Conservation (phyloP, 2,113 vertebrate genomes). For the Castor canadensis region DNA sequence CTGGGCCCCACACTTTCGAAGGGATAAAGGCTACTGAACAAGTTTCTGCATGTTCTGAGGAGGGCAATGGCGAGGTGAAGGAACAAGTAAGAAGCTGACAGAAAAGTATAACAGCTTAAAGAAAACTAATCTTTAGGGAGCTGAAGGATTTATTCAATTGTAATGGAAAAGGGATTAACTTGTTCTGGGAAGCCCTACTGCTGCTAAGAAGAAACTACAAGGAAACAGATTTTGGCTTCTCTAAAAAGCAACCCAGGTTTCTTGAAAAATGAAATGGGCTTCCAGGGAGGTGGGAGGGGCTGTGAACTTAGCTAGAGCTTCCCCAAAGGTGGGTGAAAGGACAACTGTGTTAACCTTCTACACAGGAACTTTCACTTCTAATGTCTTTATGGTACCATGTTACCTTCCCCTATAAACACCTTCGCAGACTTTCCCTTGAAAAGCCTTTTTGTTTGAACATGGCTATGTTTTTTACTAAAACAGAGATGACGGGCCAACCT, state of each 20-base stretch:
- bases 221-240: not conserved
- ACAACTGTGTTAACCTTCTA: not conserved
- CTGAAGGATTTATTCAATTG: constrained; percentile 1
- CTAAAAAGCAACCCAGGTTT: not conserved
- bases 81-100: not conserved
- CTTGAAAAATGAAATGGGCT: not conserved
- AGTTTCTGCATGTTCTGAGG: not conserved
- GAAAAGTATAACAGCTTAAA: not conserved
- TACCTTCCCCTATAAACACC: not conserved
- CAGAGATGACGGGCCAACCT: not conserved
- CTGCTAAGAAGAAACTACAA: not conserved
- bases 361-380: not conserved
- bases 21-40: not conserved
- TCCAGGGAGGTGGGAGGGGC: too few species aligned
- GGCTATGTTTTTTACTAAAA: not conserved
- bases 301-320: not conserved
- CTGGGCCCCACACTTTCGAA: not conserved
- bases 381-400: not conserved
- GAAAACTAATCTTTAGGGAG: constrained; percentile 15
- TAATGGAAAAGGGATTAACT: constrained; percentile 39
- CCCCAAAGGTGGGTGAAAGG: fast-evolving
- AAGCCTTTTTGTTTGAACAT: not conserved
- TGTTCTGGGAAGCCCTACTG: not conserved
- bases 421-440: not conserved
- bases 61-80: not conserved